Evolutionary conservation across 2,797 vertebrate genomes (phyloP).

Genomic region (Gallinago nigripennis): DNA sequence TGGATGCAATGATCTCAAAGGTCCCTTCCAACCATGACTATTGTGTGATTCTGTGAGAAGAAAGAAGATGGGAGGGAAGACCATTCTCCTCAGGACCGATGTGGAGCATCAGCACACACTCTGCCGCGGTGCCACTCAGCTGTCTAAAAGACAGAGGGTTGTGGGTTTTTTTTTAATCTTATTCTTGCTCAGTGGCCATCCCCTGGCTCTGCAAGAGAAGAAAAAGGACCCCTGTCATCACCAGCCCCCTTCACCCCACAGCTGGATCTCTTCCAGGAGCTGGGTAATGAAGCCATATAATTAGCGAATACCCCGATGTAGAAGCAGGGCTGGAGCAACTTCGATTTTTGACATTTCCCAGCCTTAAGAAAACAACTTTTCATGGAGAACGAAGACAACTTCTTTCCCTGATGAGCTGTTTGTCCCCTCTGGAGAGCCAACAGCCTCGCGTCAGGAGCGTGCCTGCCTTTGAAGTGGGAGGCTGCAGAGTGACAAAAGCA

Average conservation of each 20-base stretch:
- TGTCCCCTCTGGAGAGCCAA: not conserved
- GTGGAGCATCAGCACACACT: not conserved
- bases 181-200: not conserved
- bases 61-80: not conserved
- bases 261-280: not conserved
- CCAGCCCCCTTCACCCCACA: not conserved
- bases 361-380: not conserved
- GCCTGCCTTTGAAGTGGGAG: not conserved
- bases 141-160: not conserved
- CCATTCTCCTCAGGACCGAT: not conserved
- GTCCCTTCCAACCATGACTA: too few relatives aligned
- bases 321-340: not conserved
- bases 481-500: not conserved
- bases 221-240: not conserved
- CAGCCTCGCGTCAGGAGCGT: not conserved
- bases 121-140: not conserved
- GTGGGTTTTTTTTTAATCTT: not conserved
- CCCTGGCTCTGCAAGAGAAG: not conserved
- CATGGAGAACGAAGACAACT: not conserved
- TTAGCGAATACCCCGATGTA: fast-evolving
- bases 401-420: not conserved
- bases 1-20: too few relatives aligned
- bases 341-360: not conserved
- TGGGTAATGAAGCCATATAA: fast-evolving
- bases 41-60: not conserved